Evolutionary conservation across 92 coral and sea anemone species (phyloP).

Genomic region (Paragorgia papillata): DNA sequence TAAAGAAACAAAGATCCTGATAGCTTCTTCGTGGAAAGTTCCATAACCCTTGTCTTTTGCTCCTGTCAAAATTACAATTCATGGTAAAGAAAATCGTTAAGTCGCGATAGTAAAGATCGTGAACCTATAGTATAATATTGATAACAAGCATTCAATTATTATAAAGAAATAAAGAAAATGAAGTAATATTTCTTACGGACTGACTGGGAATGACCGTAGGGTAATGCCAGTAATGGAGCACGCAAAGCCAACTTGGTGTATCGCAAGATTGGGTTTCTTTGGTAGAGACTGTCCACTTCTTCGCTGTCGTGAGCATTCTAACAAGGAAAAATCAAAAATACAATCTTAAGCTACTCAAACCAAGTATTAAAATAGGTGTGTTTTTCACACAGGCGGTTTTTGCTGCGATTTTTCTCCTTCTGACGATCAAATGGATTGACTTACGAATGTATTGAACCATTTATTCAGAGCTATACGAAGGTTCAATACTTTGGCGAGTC

Average conservation of each 20-base stretch:
- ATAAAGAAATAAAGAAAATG: too few relatives aligned
- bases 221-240: constrained; percentile 91
- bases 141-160: too few relatives aligned
- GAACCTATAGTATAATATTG: too few relatives aligned
- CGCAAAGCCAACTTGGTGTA: constrained; percentile 88
- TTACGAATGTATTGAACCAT: too few relatives aligned
- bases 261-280: constrained; percentile 90
- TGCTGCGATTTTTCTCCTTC: too few relatives aligned
- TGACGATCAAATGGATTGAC: too few relatives aligned
- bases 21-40: constrained; percentile 97
- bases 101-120: too few relatives aligned
- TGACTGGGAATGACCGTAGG: constrained; percentile 95
- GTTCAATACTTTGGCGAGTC: too few relatives aligned
- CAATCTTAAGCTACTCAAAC: background rate
- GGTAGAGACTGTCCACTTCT: constrained; percentile 81
- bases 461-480: too few relatives aligned
- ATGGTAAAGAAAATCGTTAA: background rate
- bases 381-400: too few relatives aligned
- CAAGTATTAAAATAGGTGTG: too few relatives aligned
- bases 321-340: background rate
- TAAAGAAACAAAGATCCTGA: constrained; percentile 85
- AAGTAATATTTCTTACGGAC: constrained; percentile 65
- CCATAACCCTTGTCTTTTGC: constrained; percentile 99
- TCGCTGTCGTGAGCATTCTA: constrained; percentile 57
- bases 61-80: constrained; percentile 55